Evolutionary conservation across 1,140 invertebrate species (phyloP), one percentile per base, ranked within the genome.

Genomic region (Plectus sambesii): DNA sequence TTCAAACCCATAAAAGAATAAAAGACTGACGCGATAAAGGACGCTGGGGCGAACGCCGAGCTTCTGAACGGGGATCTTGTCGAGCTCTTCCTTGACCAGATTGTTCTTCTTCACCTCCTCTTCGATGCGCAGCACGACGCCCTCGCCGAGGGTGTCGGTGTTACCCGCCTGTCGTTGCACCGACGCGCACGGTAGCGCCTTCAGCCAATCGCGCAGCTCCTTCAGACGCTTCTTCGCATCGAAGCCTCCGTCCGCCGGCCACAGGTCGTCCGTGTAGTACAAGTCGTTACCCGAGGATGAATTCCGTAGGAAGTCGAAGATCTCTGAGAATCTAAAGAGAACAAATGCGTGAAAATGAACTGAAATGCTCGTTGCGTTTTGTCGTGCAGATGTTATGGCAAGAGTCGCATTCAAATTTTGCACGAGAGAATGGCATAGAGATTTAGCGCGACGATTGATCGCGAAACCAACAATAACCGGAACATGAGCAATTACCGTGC

Each of bases 121-220:
- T 44, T 83, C 77, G 0, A 88, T 66, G 2, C 72, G 69, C 27
- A 72, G 62, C 4, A 88, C 74, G 30, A 83, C 71, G 27, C 80
- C 78, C 0, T 78, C 73, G 56, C 86, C 83, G 0, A 86, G 58
- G 0, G 24, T 80, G 75, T 65, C 69, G 0, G 79, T 78, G 5
- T 82, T 83, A 62, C 81, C 82, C 1, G 76, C 61, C 6, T 79
- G 73, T 0, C 75, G 71, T 27, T 78, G 75, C 0, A 81, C 72
- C 9, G 71, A 75, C 5, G 66, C 62, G 53, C 77, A 79, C 0
- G 80, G 77, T 55, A 84, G 76, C 1, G 72, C 70, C 53, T 82
- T 84, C 26, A 90, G 57, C 80, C 82, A 90, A 3, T 73, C 70
- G 2, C 73, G 56, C 5, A 85, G 69, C 41, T 80, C 76, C 57